Base-by-base conservation (phyloP, 2,113 vertebrate genomes). In the Neolamprologus falcicula region DNA sequence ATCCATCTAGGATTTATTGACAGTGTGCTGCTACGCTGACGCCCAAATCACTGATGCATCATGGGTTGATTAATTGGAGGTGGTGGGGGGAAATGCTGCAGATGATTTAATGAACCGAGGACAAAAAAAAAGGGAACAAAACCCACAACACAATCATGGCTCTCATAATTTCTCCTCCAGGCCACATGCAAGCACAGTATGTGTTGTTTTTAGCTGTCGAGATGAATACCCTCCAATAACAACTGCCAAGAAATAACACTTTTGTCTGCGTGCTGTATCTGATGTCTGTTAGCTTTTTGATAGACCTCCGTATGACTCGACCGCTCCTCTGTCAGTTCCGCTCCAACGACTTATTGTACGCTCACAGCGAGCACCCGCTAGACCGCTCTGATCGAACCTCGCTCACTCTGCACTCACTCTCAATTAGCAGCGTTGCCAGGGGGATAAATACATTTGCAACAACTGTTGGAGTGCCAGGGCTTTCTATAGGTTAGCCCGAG, bases 1-100 rank as follows among this genome's bases (percentile, higher is more conserved):
- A 95, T 95, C 90, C 89, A 79, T 96, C 93, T 81, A 83, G 80
- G 54, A 78, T 87, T 94, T 94, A 95, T 96, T 91, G 95, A 94
- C 94, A 93, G 80, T 57, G 89, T 14, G 84, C 86, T 86, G 90
- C 89, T 81, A 78, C 53, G 10, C 90, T 82, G 87, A 92, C 66
- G 80, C 85, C 86, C 90, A 90, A 94, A 93, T 90, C 93, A 91
- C 93, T 90, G 92, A 93, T 93, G 91, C 92, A 94, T 95, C 92
- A 84, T 82, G 88, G 86, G 55, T 81, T 94, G 95, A 95, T 95
- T 95, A 94, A 96, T 96, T 92, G 91, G 90, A 92, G 91, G 84
- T 81, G 79, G 61, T n/a, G 78, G 89, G 84, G 81, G 83, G 63
- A 52, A 55, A 68, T 2, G 4, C 47, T 86, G 87, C 71, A 83